Conservation (phyloP, 1,140 invertebrate species). For the Cepaea nemoralis region DNA sequence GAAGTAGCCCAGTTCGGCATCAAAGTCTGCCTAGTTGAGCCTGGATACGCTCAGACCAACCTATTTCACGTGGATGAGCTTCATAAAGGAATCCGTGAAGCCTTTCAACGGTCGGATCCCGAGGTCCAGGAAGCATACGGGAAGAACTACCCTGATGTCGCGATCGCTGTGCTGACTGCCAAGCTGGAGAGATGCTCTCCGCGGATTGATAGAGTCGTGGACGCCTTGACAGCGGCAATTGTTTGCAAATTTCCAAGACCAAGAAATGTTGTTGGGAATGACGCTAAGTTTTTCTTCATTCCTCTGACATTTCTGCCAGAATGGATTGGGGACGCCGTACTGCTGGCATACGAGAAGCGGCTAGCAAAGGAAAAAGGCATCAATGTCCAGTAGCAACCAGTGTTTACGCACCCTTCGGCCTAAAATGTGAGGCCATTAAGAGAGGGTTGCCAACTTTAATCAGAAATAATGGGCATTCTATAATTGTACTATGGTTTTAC, state of each 20-base stretch:
- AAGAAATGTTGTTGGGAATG: conserved; percentile 15
- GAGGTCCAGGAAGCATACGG: background rate
- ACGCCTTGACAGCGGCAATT: background rate
- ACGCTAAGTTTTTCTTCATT: conserved; percentile 16
- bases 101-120: background rate
- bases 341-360: background rate
- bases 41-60: conserved; percentile 62
- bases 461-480: too few relatives aligned
- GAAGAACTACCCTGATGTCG: background rate
- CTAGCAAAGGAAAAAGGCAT: background rate
- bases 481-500: too few relatives aligned
- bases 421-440: too few relatives aligned
- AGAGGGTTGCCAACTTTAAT: too few relatives aligned
- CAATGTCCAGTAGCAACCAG: background rate
- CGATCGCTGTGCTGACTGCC: background rate
- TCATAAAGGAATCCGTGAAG: background rate
- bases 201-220: background rate
- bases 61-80: background rate
- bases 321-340: background rate
- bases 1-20: conserved; percentile 66
- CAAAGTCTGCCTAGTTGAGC: conserved; percentile 62
- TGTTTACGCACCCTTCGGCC: too few relatives aligned
- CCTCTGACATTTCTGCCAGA: background rate
- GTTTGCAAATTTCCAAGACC: background rate
- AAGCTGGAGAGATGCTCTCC: background rate